Base-by-base conservation (phyloP, 2,113 vertebrate species). In the Sus scrofa region DNA sequence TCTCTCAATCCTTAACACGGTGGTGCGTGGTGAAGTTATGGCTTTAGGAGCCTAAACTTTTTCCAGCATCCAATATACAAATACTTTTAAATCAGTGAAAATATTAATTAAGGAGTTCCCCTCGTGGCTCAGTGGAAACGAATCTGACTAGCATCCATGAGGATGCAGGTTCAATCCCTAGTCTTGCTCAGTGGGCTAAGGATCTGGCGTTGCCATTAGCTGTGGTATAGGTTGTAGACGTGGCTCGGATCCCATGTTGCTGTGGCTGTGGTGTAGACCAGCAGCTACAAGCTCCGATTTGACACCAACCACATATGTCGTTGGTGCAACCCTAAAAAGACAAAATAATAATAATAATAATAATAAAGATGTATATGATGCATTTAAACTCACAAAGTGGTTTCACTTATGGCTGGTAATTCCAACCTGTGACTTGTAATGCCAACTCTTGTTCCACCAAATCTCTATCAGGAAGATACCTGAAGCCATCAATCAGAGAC, bases 51-150 rank as follows among this genome's bases (percentile, higher is more conserved):
- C 32, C n/a, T 70, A 37, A 52, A 15, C 50, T 65, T 92, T 95
- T 52, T 4, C 20, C 26, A 92, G 24, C 37, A 67, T 65, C 4
- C 58, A 90, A 39, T 92, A 50, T 87, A 27, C 34, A 94, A 86
- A 79, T 84, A 65, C 16, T 90, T 84, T 77, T 54, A 87, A 54
- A 60, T 52, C 39, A n/a, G 20, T 78, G 7, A 34, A 79, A 73
- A 56, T 11, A 88, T n/a, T 75, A 91, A 62, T 89, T 71, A 84
- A 89, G n/a, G n/a, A n/a, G n/a, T n/a, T n/a, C n/a, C n/a, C n/a
- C n/a, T n/a, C n/a, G n/a, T n/a, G n/a, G n/a, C n/a, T n/a, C n/a
- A n/a, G n/a, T n/a, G n/a, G n/a, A n/a, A n/a, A n/a, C n/a, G n/a
- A n/a, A n/a, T n/a, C n/a, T n/a, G n/a, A n/a, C n/a, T n/a, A n/a